These are phyloP conservation scores for Cataglyphis albicans DNA, from an alignment of 2,888 invertebrate species.

Conservation along the genomic window DNA sequence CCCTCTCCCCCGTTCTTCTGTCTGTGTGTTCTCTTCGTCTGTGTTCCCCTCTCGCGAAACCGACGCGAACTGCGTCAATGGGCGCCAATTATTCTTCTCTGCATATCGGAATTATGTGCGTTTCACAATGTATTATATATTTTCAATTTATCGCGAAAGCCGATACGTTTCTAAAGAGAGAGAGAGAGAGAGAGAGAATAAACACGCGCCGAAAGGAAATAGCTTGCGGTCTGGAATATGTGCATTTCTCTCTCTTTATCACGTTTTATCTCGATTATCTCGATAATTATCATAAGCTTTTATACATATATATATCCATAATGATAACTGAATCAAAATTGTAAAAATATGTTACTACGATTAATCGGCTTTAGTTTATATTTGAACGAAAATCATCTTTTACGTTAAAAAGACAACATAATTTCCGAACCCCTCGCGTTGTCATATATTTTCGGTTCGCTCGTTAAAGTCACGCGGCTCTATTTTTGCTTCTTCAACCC, in stretches of 20 bases:
- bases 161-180: conserved; percentile 14
- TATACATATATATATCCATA: not conserved
- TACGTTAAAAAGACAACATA: not conserved
- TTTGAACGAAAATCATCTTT: not conserved
- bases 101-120: conserved; percentile 66
- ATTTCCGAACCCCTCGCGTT: conserved; percentile 8
- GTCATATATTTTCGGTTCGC: conserved; percentile 64
- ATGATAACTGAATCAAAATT: not conserved
- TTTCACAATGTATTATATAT: conserved; percentile 47
- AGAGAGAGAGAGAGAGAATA: not conserved
- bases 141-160: conserved; percentile 34
- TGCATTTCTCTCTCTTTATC: conserved; percentile 6
- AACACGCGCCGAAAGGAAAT: conserved; percentile 10
- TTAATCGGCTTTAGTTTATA: not conserved
- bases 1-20: not conserved
- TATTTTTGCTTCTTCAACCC: conserved; percentile 59
- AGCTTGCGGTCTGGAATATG: not conserved
- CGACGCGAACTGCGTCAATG: conserved; percentile 60
- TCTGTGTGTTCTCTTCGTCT: not conserved
- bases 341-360: not conserved
- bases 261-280: conserved; percentile 9
- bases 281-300: not conserved
- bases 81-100: conserved; percentile 70
- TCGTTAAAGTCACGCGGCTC: conserved; percentile 64
- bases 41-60: not conserved